Evolutionary conservation across 1,140 invertebrate genomes (phyloP).

Genomic region (Paralvinella palmiformis): DNA sequence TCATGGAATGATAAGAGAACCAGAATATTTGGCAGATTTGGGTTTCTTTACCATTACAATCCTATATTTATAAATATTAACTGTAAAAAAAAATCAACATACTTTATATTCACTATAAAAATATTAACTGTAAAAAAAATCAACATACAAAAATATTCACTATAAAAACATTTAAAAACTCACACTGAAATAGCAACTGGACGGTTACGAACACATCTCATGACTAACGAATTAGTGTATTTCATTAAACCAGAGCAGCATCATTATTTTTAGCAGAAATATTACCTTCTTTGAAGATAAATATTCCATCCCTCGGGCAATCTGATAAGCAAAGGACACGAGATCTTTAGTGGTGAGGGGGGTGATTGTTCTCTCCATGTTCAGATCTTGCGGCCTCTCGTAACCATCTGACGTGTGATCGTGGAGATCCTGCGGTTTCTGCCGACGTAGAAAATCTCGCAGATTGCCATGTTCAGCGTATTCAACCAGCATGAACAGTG

Average conservation of each 20-base stretch:
- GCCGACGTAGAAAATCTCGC: slow-evolving; percentile 79
- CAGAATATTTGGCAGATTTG: no score
- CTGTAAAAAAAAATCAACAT: no score
- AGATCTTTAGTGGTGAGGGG: slow-evolving; percentile 10
- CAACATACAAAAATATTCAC: neutral
- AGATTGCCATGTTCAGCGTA: slow-evolving; percentile 89
- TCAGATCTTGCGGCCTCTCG: neutral
- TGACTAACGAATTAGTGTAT: neutral
- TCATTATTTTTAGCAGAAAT: no score
- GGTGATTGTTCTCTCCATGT: neutral
- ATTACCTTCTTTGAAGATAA: slow-evolving; percentile 28
- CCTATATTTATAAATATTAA: no score
- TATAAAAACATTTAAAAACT: neutral
- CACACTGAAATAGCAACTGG: neutral
- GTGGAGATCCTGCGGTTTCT: slow-evolving; percentile 56
- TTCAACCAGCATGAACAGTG: slow-evolving; percentile 88
- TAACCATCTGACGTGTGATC: slow-evolving; percentile 47
- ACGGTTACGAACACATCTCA: neutral
- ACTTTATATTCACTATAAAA: no score
- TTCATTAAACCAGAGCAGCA: neutral
- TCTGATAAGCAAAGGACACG: slow-evolving; percentile 15
- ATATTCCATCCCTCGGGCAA: slow-evolving; percentile 19
- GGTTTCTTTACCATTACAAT: no score
- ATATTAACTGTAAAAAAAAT: neutral
- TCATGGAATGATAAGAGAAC: no score